Evolutionary conservation across 1,140 invertebrate genomes (phyloP).

Genomic region (Sesamia nonagrioides): DNA sequence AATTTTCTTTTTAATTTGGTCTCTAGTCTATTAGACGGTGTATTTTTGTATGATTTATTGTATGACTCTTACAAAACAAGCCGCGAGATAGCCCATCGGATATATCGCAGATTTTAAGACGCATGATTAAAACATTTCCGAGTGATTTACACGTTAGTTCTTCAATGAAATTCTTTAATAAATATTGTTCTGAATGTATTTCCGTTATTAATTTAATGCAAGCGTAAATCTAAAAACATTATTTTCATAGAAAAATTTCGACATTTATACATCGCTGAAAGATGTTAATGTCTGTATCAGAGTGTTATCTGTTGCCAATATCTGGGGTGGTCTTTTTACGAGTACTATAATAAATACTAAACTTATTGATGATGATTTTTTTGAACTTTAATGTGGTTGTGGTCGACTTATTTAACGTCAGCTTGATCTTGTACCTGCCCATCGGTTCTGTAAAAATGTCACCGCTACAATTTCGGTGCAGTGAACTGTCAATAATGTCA

Average conservation of each 20-base stretch:
- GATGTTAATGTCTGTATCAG: slow-evolving; percentile 2
- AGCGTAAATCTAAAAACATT: slow-evolving; percentile 48
- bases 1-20: slow-evolving; percentile 85
- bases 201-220: slow-evolving; percentile 45
- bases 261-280: slow-evolving; percentile 25
- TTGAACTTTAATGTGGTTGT: too few species aligned
- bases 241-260: slow-evolving; percentile 21
- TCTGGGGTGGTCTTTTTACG: slow-evolving; percentile 9
- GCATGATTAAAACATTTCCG: slow-evolving; percentile 43
- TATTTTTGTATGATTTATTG: slow-evolving; percentile 81
- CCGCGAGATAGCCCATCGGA: slow-evolving; percentile 49
- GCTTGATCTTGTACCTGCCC: too few species aligned
- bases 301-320: slow-evolving; percentile 6
- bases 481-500: too few species aligned
- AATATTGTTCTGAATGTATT: not conserved
- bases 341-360: too few species aligned
- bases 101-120: slow-evolving; percentile 36
- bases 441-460: too few species aligned
- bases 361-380: too few species aligned
- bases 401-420: too few species aligned
- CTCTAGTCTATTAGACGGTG: slow-evolving; percentile 66
- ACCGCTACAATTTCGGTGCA: too few species aligned
- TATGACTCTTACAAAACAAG: slow-evolving; percentile 49
- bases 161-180: slow-evolving; percentile 34
- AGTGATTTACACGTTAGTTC: slow-evolving; percentile 38